phyloP scores from a whole-genome alignment of 2,888 invertebrate species.

The Polietes domitor region DNA sequence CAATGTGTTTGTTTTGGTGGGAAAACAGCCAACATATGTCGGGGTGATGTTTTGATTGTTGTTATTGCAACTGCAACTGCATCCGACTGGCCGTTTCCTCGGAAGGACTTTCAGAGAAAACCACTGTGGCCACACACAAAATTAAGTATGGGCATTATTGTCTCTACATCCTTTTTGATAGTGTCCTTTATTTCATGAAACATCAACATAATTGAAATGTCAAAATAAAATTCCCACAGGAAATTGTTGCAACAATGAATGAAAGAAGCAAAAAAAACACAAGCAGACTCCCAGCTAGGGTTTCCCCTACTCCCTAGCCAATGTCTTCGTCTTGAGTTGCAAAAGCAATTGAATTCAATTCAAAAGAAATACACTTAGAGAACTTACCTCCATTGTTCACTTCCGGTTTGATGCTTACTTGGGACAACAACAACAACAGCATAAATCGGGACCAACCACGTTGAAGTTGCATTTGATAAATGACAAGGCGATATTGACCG shows the following conservation, averaged over 20 bases:
- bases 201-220: slow-evolving; percentile 63
- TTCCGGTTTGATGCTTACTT: slow-evolving; percentile 32
- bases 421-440: neutral
- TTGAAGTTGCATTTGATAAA: slow-evolving; percentile 53
- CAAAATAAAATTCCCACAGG: slow-evolving; percentile 65
- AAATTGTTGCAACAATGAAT: slow-evolving; percentile 50
- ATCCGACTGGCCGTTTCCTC: neutral
- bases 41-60: slow-evolving; percentile 3
- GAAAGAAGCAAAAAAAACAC: neutral
- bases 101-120: slow-evolving; percentile 25
- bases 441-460: slow-evolving; percentile 42
- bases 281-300: slow-evolving; percentile 43
- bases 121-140: slow-evolving; percentile 57
- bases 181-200: slow-evolving; percentile 6
- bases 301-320: neutral
- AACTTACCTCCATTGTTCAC: slow-evolving; percentile 59
- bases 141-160: slow-evolving; percentile 14
- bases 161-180: slow-evolving; percentile 11
- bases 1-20: slow-evolving; percentile 50
- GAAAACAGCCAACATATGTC: slow-evolving; percentile 44
- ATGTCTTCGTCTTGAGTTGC: neutral
- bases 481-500: slow-evolving; percentile 51
- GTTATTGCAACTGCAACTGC: neutral
- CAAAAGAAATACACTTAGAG: slow-evolving; percentile 45
- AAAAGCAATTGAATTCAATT: slow-evolving; percentile 61